Evolutionary conservation across 1,140 invertebrate species (phyloP), one percentile per base, ranked within the genome.

Genomic region (Delia radicum): DNA sequence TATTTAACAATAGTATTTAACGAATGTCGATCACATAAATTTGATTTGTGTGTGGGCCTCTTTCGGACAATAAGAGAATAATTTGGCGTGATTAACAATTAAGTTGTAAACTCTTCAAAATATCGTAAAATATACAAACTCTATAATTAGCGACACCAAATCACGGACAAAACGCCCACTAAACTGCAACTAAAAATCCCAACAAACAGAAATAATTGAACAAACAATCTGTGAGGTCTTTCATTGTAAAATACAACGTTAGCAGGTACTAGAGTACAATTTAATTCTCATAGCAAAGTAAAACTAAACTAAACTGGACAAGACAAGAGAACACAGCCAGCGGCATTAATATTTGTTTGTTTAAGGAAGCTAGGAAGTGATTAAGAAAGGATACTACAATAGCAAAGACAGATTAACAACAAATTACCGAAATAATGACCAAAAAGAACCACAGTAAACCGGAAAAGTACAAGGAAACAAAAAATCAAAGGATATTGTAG

Each of bases 81-180:
- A 27, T 65, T 65, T 65, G 62, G 62, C 62, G 62, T 65, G 62
- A 69, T 33, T 33, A 33, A 33, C 31, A 69, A 69, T 69, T 69
- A 69, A 69, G 65, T 69, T 69, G 65, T 69, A 69, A 69, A 69
- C 10, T 69, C 18, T 33, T 33, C 29, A 21, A 33, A 24, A 69
- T 33, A 37, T 28, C 65, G 29, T 33, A 37, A 69, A 69, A 33
- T 48, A 48, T 55, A 61, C 73, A 63, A 74, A 74, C 73, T 24
- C 48, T 21, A 37, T 74, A 74, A 74, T 74, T 74, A 74, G 73
- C 55, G 73, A 74, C 73, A 74, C 73, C 73, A 63, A 74, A 74
- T 74, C 48, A 74, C 46, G 48, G 55, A 62, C 12, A 31, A 5
- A 18, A 74, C 73, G 73, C 73, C 73, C 61, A 61, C 72, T n/a